Evolutionary conservation across 2,888 invertebrate species (phyloP).

Genomic region (Volucella inflata): DNA sequence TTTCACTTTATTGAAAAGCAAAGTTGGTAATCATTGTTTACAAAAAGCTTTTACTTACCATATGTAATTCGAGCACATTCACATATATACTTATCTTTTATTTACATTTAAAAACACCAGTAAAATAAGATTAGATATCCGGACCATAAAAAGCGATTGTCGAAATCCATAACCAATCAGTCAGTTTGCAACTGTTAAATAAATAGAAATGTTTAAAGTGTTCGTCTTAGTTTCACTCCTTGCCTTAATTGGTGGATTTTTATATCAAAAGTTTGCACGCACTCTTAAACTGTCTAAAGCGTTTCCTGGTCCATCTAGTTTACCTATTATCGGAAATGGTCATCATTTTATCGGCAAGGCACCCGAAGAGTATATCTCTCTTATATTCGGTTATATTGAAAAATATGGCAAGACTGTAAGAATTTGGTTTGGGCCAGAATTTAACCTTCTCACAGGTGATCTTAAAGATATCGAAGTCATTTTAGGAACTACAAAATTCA

Average conservation of each 20-base stretch:
- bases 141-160: neutral
- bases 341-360: slow-evolving; percentile 83
- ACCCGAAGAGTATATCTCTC: slow-evolving; percentile 81
- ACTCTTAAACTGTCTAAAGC: slow-evolving; percentile 78
- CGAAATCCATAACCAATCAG: neutral
- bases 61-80: neutral
- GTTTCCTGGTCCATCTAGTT: slow-evolving; percentile 81
- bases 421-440: slow-evolving; percentile 81
- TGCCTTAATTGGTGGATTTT: slow-evolving; percentile 24
- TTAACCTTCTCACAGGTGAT: slow-evolving; percentile 79
- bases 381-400: slow-evolving; percentile 81
- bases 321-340: slow-evolving; percentile 85
- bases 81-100: neutral
- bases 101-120: neutral
- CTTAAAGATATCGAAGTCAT: slow-evolving; percentile 80
- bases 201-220: slow-evolving; percentile 76
- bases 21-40: neutral
- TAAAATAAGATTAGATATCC: slow-evolving; percentile 61
- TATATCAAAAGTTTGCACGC: slow-evolving; percentile 78
- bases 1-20: no score
- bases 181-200: slow-evolving; percentile 27
- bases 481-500: slow-evolving; percentile 81
- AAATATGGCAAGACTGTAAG: slow-evolving; percentile 79
- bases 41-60: neutral
- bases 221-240: slow-evolving; percentile 34